Evolutionary conservation across 2,797 vertebrate species (phyloP), one percentile per base, ranked within the genome.

Genomic region (Gymnothorax reevesii): DNA sequence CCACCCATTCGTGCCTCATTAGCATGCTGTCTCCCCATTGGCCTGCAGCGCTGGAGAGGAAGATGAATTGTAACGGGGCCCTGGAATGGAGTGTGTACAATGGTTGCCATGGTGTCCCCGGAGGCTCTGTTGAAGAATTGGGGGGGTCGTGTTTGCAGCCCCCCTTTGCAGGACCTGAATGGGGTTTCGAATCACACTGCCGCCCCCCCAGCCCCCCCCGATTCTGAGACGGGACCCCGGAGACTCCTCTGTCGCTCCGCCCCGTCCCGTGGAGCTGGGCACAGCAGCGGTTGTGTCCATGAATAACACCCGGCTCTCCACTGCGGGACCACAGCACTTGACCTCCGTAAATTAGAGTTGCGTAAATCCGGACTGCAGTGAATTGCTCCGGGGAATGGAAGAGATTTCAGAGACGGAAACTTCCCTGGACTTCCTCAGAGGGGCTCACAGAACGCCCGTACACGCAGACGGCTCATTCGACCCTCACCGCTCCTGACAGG

Each of bases 31-130:
- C 42, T 79, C 15, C 42, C 17, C 5, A 79, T 79, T 79, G 75
- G 75, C 42, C 59, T 4, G 66, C 59, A 27, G 60, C 13, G 59
- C 12, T 4, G 83, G 59, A 22, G 8, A 22, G 8, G 22, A 92
- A 94, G 93, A 92, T 94, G 90, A 93, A 95, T 94, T 91, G 93
- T 94, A 89, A 94, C 92, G 95, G 93, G 94, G 90, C 87, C 92
- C 91, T 92, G 92, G 90, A 95, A 92, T 90, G 90, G 92, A 86
- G 88, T 83, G 88, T 92, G 93, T 92, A 93, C 93, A 94, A 89
- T 88, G 83, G 97, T 97, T 97, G 94, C 96, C 94, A 97, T 97
- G 96, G 96, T 85, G 90, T 90, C 93, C 93, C 89, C 91, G 90
- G 91, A 94, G 90, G 92, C 80, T 77, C 90, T 88, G 88, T 91